Percentiles rank a stretch among this genome's conserved stretches.
Evolutionary conservation across 2,113 vertebrate species (phyloP).

Genomic region (Cheilinus undulatus): DNA sequence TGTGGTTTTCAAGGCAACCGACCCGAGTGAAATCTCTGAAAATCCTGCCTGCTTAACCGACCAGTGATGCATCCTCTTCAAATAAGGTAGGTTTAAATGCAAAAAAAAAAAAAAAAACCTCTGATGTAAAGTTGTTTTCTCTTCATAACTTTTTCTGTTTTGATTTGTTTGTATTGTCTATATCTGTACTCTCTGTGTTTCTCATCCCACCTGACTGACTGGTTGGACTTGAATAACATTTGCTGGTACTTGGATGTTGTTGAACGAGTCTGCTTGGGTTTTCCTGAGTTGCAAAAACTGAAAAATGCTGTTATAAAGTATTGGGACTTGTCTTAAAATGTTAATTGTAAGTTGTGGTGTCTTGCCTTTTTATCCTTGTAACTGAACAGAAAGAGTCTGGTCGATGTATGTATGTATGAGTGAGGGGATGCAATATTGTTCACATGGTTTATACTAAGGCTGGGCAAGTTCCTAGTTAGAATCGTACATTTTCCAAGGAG

Average conservation of each 20-base stretch:
- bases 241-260: not conserved
- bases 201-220: constrained; percentile 14
- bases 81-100: constrained; percentile 27
- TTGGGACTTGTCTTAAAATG: no score
- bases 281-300: not conserved
- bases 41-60: not conserved
- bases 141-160: not conserved
- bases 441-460: no score
- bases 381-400: no score
- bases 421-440: no score
- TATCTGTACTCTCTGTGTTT: not conserved
- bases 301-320: not conserved
- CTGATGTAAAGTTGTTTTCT: not conserved
- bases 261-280: constrained; percentile 9
- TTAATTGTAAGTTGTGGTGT: no score
- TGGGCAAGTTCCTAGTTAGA: no score
- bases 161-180: not conserved
- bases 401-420: no score
- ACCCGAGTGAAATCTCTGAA: not conserved
- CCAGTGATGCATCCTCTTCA: not conserved
- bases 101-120: no score
- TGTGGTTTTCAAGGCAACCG: constrained; percentile 78
- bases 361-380: no score
- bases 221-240: constrained; percentile 12
- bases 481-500: no score